Percentiles rank a stretch among this genome's conserved stretches.
phyloP scores from a whole-genome alignment of 2,113 vertebrate genomes.

The Acanthisitta chloris region DNA sequence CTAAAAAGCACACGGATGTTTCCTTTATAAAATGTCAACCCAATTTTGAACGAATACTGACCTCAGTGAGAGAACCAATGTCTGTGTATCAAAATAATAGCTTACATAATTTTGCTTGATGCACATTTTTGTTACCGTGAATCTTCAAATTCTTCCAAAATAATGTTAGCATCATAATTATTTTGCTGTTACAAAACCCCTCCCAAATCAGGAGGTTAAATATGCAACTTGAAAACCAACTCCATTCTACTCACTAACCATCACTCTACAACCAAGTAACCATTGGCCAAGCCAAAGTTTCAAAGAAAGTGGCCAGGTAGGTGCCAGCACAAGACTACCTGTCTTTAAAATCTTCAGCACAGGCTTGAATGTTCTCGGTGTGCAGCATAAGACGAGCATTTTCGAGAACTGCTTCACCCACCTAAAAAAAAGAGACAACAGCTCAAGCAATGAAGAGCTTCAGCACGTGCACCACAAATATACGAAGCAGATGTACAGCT shows the following conservation, averaged over 20 bases:
- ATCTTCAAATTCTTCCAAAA: not conserved
- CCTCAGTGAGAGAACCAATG: not conserved
- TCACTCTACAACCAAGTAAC: not conserved
- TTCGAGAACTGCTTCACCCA: slow-evolving; percentile 88
- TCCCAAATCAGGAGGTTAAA: not conserved
- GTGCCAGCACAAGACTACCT: slow-evolving; percentile 69
- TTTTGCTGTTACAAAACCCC: not conserved
- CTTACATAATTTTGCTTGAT: not conserved
- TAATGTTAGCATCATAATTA: not conserved
- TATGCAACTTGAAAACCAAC: not conserved
- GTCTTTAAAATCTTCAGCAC: slow-evolving; percentile 89
- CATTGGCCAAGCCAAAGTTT: not conserved
- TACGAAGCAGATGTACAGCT: not conserved
- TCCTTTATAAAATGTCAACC: not conserved
- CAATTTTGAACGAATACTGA: not conserved
- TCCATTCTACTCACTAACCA: not conserved
- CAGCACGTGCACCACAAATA: not conserved
- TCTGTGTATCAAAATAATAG: not conserved
- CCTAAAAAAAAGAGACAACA: slow-evolving; percentile 70
- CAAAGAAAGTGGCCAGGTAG: not conserved
- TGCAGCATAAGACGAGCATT: slow-evolving; percentile 92
- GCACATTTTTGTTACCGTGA: not conserved
- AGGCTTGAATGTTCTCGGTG: slow-evolving; percentile 89
- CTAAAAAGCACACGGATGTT: not conserved
- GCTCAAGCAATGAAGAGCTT: not conserved